Evolutionary conservation across 2,113 vertebrate species (phyloP).

Genomic region (Pogonocichla stellata): DNA sequence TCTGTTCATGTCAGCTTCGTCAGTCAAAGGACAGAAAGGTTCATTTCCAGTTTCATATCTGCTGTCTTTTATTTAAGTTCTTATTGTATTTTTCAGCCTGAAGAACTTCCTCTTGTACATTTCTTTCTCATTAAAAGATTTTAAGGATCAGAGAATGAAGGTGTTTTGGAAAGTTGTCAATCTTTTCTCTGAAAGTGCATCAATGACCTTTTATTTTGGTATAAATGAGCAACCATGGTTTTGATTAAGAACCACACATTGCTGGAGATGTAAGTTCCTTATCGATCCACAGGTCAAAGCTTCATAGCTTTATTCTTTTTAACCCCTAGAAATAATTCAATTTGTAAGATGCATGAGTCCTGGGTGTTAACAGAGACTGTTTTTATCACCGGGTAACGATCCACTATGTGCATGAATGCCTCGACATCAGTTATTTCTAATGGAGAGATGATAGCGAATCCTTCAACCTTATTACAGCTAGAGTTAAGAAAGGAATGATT

Average conservation of each 20-base stretch:
- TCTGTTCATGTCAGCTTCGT: background rate
- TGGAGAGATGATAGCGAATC: background rate
- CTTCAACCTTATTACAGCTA: background rate
- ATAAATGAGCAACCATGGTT: slow-evolving; percentile 59
- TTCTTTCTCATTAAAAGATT: slow-evolving; percentile 52
- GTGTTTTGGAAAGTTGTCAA: slow-evolving; percentile 46
- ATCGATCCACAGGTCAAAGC: slow-evolving; percentile 60
- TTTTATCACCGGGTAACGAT: slow-evolving; percentile 29
- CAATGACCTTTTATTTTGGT: slow-evolving; percentile 68
- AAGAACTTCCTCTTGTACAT: slow-evolving; percentile 34
- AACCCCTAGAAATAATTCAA: slow-evolving; percentile 54
- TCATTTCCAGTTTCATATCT: slow-evolving; percentile 24
- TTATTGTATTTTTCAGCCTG: background rate
- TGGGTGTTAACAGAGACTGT: background rate
- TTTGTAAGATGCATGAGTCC: background rate
- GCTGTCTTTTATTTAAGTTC: slow-evolving; percentile 18
- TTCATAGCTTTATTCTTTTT: slow-evolving; percentile 46
- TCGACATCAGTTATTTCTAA: background rate
- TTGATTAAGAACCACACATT: slow-evolving; percentile 55
- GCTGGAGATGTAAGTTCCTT: slow-evolving; percentile 37
- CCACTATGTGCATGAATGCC: background rate
- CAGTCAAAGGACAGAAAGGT: background rate
- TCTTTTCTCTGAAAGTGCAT: slow-evolving; percentile 44
- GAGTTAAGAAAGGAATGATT: background rate
- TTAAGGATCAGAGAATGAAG: slow-evolving; percentile 39